These are phyloP conservation scores for Clistopyga incitator DNA, from an alignment of 2,888 invertebrate species.

Conservation along the genomic window DNA sequence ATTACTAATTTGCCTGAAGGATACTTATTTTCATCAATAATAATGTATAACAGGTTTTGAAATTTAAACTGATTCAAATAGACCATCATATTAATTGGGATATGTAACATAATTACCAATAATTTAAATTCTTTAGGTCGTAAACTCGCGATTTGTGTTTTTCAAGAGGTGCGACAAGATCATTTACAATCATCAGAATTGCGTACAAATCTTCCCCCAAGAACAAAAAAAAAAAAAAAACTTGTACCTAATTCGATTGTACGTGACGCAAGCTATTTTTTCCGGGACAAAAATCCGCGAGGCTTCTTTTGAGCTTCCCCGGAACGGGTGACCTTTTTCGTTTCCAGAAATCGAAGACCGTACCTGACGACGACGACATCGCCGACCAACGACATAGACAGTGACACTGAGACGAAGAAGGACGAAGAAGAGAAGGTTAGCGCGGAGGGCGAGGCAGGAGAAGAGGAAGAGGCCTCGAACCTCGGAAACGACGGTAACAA, in stretches of 20 bases:
- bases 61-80: not conserved
- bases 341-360: slow-evolving; percentile 80
- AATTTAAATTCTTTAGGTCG: not conserved
- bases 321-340: slow-evolving; percentile 41
- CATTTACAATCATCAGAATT: not conserved
- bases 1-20: too few species aligned
- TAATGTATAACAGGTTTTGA: not conserved
- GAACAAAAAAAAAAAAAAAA: not conserved
- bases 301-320: slow-evolving; percentile 58
- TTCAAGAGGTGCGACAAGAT: not conserved
- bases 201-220: not conserved
- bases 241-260: not conserved
- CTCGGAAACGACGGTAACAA: slow-evolving; percentile 16
- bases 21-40: too few species aligned
- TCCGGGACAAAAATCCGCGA: slow-evolving; percentile 72
- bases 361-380: slow-evolving; percentile 81
- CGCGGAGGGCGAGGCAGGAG: slow-evolving; percentile 60
- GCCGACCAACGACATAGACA: slow-evolving; percentile 70
- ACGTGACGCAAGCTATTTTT: not conserved
- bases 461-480: slow-evolving; percentile 56
- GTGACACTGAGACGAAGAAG: slow-evolving; percentile 65
- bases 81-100: not conserved
- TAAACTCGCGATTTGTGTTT: not conserved
- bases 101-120: not conserved
- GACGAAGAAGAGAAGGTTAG: slow-evolving; percentile 49